Evolutionary conservation across 2,888 invertebrate species (phyloP), one percentile per base, ranked within the genome.

Genomic region (Euspilapteryx auroguttella): DNA sequence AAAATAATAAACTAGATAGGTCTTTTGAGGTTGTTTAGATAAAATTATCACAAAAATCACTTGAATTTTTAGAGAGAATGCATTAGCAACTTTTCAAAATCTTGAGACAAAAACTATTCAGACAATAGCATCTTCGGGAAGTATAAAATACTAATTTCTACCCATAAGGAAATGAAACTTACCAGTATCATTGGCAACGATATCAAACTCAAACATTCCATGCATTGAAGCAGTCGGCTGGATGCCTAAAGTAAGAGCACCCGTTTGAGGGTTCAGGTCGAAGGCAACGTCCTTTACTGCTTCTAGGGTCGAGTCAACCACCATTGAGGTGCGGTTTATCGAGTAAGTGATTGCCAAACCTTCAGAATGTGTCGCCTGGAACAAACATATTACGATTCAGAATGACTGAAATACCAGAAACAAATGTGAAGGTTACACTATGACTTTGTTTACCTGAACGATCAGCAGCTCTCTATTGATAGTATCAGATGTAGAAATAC

Each of bases 181-280:
- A 79, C 79, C 61, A 32, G 63, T 39, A 41, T 85, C 85, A 3
- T 49, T 49, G 4, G 81, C 84, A 1, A 51, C 37, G 7, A 82
- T 65, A 21, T 68, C 37, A 37, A 85, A 83, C 37, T 65, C 64
- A 42, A 84, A 82, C 62, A 77, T 80, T 32, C 85, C 85, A 14
- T 64, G 64, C 82, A 83, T 82, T 29, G 61, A 56, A 5, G 54
- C 49, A 1, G 68, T 62, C 2, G 80, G 78, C 35, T 64, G 57
- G 28, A 82, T 79, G 40, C 66, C 71, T 12, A 81, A 54, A 0
- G 41, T 49, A 11, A 84, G 46, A 11, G 61, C 52, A 4, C 82
- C 83, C 0, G 61, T 61, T 4, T 38, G 33, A 0, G 39, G 21
- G 40, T 79, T 37, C 13, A 81, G 38, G 1, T 33, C 21, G 39